These are phyloP conservation scores for Hemichromis elongatus DNA, from an alignment of 2,113 vertebrate genomes.

Conservation along the genomic window DNA sequence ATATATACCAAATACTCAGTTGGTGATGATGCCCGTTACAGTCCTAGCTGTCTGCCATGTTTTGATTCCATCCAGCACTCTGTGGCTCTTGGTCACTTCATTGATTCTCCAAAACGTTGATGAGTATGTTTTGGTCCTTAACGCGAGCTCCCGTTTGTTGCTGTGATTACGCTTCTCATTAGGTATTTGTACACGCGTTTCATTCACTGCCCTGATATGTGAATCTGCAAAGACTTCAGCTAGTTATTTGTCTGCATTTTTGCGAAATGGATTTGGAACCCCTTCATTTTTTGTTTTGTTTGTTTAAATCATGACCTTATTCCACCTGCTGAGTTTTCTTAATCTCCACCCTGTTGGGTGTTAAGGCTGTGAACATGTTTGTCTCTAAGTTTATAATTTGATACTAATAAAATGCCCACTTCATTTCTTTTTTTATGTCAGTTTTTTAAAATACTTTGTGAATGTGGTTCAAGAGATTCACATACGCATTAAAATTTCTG, in stretches of 20 bases:
- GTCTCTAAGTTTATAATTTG: slow-evolving; percentile 19
- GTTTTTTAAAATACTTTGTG: slow-evolving; percentile 1
- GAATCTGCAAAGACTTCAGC: slow-evolving; percentile 6
- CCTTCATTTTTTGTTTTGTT: neutral
- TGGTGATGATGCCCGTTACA: neutral
- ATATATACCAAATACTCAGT: neutral
- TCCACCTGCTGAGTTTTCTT: neutral
- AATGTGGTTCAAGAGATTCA: neutral
- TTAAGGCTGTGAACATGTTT: neutral
- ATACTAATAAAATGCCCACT: slow-evolving; percentile 34
- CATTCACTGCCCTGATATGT: slow-evolving; percentile 22
- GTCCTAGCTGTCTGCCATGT: neutral
- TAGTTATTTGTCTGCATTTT: slow-evolving; percentile 2
- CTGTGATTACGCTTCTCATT: slow-evolving; percentile 22
- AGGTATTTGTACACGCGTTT: neutral
- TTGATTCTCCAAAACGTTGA: neutral
- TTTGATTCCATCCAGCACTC: slow-evolving; percentile 15
- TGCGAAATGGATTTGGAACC: neutral
- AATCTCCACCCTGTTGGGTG: neutral
- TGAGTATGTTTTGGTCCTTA: neutral
- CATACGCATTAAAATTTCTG: neutral
- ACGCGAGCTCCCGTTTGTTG: neutral
- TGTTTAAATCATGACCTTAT: neutral
- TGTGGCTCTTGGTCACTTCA: neutral
- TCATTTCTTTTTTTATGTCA: neutral